Conservation (phyloP, 2,888 invertebrate genomes). For the Ptycholaimellus sp. region DNA sequence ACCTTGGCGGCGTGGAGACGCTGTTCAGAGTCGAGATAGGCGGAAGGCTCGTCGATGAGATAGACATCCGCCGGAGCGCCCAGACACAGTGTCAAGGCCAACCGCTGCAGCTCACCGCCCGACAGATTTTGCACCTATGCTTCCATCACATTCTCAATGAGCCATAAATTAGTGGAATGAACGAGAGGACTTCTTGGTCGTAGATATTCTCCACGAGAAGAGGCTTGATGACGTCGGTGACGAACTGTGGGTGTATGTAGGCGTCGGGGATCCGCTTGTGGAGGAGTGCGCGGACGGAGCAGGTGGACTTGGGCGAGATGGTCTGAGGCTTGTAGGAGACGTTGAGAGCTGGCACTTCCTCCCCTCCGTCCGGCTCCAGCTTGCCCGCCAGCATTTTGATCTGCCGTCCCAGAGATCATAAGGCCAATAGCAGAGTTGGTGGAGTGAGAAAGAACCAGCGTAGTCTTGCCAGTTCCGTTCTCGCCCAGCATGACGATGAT, state of each 20-base stretch:
- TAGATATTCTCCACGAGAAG: constrained; percentile 84
- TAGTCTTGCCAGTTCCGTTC: constrained; percentile 97
- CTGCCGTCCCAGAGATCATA: background rate
- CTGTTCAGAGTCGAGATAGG: constrained; percentile 95
- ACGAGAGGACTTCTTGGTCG: constrained; percentile 57
- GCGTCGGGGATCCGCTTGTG: constrained; percentile 93
- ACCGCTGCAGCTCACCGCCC: constrained; percentile 93
- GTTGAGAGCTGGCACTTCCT: constrained; percentile 54
- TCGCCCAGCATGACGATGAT: constrained; percentile 83
- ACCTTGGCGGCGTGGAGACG: constrained; percentile 98
- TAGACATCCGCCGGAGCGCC: constrained; percentile 97
- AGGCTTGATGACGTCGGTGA: constrained; percentile 95
- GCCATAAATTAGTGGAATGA: background rate
- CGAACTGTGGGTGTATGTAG: constrained; percentile 85
- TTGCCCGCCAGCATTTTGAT: constrained; percentile 78
- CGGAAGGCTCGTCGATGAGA: constrained; percentile 91
- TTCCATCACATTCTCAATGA: background rate
- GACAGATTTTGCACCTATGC: constrained; percentile 58
- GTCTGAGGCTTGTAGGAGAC: constrained; percentile 99
- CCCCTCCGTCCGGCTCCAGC: constrained; percentile 57
- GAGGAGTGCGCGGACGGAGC: constrained; percentile 64
- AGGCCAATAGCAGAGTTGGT: background rate
- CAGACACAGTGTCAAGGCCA: constrained; percentile 76
- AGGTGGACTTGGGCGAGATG: constrained; percentile 87
- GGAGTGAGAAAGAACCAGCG: constrained; percentile 45